Base-by-base conservation (phyloP, 2,888 invertebrate genomes). In the Chalcosyrphus nemorum region DNA sequence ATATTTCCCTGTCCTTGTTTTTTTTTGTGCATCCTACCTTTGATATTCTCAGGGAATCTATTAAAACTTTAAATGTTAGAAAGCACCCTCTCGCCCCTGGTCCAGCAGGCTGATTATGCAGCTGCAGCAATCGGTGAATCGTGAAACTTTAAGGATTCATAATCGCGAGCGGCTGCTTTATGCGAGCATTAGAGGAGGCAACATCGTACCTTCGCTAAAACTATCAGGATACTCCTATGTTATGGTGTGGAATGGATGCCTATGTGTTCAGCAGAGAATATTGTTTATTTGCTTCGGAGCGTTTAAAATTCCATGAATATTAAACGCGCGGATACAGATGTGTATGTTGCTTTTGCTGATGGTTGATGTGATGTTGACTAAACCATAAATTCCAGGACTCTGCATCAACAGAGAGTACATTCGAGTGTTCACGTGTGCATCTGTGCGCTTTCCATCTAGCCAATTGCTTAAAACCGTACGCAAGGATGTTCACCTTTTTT, bases 221-320 rank as follows among this genome's bases (percentile, higher is more conserved):
- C 61, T 54, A 56, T n/a, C 47, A 15, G 56, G 27, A 66, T 41
- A n/a, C 13, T n/a, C n/a, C n/a, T n/a, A n/a, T n/a, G n/a, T n/a
- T n/a, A n/a, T n/a, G n/a, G 17, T 13, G 56, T 15, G 13, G n/a
- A 17, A 13, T 24, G 15, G 0, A 15, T 29, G 11, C n/a, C 2
- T 19, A 7, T 45, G 4, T 3, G n/a, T 27, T 13, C 5, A 19
- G 29, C 15, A 19, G 52, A 57, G 68, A 70, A 71, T 74, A 78
- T 74, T 74, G 68, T 78, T 78, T 84, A 78, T 84, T 84, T 84
- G 78, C 82, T 38, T 72, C 47, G 68, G 21, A 72, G 78, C 78
- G 54, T 84, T 84, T 74, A 78, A 84, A 78, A 84, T 84, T 84
- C 82, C 72, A 84, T 84, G 74, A 84, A 84, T 84, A 84, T 84